Conservation (phyloP, 2,797 vertebrate species). For the Peromyscus attwateri region DNA sequence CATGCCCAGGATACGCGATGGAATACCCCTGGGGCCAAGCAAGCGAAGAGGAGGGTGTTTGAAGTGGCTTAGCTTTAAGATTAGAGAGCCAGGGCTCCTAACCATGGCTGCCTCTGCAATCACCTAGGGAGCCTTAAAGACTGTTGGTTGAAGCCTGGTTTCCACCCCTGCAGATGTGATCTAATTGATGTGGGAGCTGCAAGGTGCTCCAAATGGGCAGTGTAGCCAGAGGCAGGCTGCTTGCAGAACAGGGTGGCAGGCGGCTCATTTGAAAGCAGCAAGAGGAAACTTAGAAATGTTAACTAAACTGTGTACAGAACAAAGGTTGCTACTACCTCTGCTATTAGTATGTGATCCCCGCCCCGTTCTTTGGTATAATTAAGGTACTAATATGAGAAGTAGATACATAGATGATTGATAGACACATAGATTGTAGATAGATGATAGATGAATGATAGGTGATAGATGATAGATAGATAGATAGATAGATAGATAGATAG, state of each 20-base stretch:
- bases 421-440: background rate
- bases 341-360: background rate
- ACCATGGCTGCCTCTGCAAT: background rate
- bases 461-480: too few species aligned
- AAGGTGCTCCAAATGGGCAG: background rate
- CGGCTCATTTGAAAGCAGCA: background rate
- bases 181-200: background rate
- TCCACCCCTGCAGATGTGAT: background rate
- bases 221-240: background rate
- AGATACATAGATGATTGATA: background rate
- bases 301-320: background rate
- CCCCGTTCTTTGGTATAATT: background rate
- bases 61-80: constrained; percentile 39
- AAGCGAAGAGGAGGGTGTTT: background rate
- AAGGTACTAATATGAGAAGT: background rate
- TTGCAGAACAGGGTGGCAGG: background rate
- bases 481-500: background rate
- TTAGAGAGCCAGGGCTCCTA: background rate
- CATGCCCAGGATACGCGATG: background rate
- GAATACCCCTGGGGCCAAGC: background rate
- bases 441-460: background rate
- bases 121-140: background rate
- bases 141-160: background rate
- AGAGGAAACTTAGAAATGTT: background rate
- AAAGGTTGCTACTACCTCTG: constrained; percentile 29